These are phyloP conservation scores for Syngnathoides biaculeatus DNA, from an alignment of 2,113 vertebrate genomes.

Conservation along the genomic window DNA sequence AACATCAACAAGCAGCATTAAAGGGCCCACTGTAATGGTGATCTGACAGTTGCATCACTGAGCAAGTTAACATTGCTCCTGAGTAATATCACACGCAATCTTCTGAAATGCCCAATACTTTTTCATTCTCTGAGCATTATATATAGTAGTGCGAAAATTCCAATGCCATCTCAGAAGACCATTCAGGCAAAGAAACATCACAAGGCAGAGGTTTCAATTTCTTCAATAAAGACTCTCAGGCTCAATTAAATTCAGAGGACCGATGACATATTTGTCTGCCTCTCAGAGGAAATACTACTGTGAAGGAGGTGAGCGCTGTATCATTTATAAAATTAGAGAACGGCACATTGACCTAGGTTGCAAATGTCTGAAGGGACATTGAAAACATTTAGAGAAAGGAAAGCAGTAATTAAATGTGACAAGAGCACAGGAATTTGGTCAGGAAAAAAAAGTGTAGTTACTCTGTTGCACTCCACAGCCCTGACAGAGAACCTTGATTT, in stretches of 20 bases:
- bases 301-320: neutral
- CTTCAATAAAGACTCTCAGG: conserved; percentile 43
- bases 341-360: neutral
- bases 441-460: conserved; percentile 13
- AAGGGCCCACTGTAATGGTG: conserved; percentile 1
- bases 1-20: neutral
- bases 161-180: conserved; percentile 32
- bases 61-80: conserved; percentile 13
- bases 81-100: conserved; percentile 14
- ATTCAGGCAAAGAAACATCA: conserved; percentile 43
- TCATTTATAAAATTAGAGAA: conserved; percentile 11
- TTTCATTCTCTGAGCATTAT: conserved; percentile 5
- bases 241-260: conserved; percentile 46
- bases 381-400: conserved; percentile 15
- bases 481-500: neutral
- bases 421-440: conserved; percentile 7
- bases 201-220: conserved; percentile 37
- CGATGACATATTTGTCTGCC: conserved; percentile 25
- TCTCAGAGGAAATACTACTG: conserved; percentile 31
- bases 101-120: conserved; percentile 19
- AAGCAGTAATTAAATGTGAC: conserved; percentile 29
- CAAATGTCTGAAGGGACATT: conserved; percentile 9
- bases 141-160: conserved; percentile 11
- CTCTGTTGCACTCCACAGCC: conserved; percentile 11
- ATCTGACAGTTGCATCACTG: conserved; percentile 12